A percentile compares a stretch with the other conserved stretches of the same genome.
These are phyloP conservation scores for Ceyx margarethae DNA, from an alignment of 2,113 vertebrate species.

Conservation along the genomic window DNA sequence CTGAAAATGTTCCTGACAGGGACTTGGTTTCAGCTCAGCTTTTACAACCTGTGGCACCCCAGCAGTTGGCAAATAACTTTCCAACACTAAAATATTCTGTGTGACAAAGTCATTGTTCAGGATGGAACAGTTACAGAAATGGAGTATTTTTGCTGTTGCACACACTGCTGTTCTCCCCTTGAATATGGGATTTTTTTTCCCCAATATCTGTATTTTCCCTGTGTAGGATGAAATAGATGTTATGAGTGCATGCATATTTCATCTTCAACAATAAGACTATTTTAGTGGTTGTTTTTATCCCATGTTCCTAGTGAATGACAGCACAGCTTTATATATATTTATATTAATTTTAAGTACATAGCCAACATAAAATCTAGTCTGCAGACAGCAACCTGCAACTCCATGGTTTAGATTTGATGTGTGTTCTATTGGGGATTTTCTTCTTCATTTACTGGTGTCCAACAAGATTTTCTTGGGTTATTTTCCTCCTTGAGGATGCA, in stretches of 20 bases:
- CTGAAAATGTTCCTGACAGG: neutral
- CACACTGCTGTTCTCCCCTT: neutral
- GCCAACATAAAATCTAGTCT: neutral
- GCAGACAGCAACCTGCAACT: neutral
- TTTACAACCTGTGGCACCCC: neutral
- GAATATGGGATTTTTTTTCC: neutral
- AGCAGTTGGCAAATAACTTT: neutral
- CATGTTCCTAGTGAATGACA: neutral
- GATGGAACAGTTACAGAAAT: neutral
- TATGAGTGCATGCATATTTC: neutral
- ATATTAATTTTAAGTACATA: neutral
- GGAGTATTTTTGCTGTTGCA: neutral
- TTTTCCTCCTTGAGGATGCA: neutral
- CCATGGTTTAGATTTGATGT: neutral
- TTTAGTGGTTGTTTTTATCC: neutral
- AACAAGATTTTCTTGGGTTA: fast-evolving
- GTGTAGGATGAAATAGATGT: neutral
- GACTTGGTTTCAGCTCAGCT: neutral
- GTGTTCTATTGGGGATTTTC: neutral
- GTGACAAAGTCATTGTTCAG: neutral
- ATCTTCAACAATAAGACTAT: neutral
- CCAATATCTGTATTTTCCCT: neutral
- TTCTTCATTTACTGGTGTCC: neutral
- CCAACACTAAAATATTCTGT: neutral
- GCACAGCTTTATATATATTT: neutral